Conservation (phyloP, 2,113 vertebrate genomes). For the Tyto alba region DNA sequence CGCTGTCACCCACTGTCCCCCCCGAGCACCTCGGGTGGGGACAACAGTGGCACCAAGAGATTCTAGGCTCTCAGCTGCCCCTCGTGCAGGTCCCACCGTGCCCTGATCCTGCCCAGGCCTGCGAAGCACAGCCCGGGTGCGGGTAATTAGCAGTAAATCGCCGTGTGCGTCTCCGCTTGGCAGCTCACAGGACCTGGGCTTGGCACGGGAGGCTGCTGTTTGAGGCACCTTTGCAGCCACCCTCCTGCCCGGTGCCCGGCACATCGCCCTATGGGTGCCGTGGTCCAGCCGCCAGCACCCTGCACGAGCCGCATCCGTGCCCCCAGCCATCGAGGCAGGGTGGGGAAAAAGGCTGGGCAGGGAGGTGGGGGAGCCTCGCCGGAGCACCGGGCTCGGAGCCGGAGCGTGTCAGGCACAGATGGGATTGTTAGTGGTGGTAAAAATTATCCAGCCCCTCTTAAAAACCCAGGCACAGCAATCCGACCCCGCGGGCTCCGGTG, state of each 20-base stretch:
- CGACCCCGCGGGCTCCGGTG: neutral
- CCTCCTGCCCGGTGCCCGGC: neutral
- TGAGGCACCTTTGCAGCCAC: neutral
- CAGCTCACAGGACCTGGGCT: neutral
- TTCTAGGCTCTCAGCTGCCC: neutral
- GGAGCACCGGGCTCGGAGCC: neutral
- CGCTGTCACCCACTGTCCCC: neutral
- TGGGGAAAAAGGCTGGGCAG: neutral
- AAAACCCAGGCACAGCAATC: neutral
- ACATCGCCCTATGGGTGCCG: fast-evolving
- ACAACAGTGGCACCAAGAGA: neutral
- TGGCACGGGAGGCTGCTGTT: neutral
- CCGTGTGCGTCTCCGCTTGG: neutral
- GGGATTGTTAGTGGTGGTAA: constrained; percentile 21
- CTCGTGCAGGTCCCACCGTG: fast-evolving
- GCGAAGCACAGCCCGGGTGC: neutral
- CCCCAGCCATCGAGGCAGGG: neutral
- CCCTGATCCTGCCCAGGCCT: neutral
- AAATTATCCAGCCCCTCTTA: constrained; percentile 35
- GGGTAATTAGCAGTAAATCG: neutral
- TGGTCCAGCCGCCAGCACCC: neutral
- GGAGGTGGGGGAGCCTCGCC: neutral
- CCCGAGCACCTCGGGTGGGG: fast-evolving
- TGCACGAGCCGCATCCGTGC: fast-evolving
- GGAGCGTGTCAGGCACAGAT: constrained; percentile 27